A percentile compares a stretch with the other conserved stretches of the same genome.
Evolutionary conservation across 1,140 invertebrate species (phyloP).

Genomic region (Pachyrhynchus sulphureomaculatus): DNA sequence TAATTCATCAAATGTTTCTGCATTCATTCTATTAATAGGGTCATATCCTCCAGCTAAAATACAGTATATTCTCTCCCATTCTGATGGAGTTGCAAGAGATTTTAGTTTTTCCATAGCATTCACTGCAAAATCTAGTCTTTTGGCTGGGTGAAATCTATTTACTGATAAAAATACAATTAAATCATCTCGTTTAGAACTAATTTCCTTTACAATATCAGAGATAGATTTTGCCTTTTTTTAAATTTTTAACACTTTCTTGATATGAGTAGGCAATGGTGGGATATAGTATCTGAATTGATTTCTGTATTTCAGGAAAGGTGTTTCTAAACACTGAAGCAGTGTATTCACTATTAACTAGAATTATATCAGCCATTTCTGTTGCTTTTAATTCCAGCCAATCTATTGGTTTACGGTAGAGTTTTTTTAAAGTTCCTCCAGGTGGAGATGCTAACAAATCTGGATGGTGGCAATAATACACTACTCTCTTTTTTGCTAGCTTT

Average conservation of each 20-base stretch:
- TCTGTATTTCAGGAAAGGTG: conserved; percentile 73
- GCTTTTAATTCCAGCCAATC: conserved; percentile 92
- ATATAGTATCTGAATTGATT: conserved; percentile 82
- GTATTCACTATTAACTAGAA: conserved; percentile 95
- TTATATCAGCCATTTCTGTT: conserved; percentile 79
- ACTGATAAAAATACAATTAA: conserved; percentile 85
- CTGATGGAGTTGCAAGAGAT: conserved; percentile 53
- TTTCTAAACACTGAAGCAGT: conserved; percentile 80
- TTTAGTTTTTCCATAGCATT: conserved; percentile 72
- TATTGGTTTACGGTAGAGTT: conserved; percentile 82
- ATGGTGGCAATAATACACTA: conserved; percentile 98
- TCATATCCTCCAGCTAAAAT: conserved; percentile 99
- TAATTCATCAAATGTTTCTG: conserved; percentile 83
- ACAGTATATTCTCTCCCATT: conserved; percentile 71
- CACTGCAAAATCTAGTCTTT: conserved; percentile 86
- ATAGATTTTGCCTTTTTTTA: conserved; percentile 26
- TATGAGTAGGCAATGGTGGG: conserved; percentile 71
- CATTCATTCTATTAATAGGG: conserved; percentile 83
- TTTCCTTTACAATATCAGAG: conserved; percentile 39
- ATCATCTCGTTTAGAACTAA: conserved; percentile 51
- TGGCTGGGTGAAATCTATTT: conserved; percentile 97
- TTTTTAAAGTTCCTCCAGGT: conserved; percentile 68
- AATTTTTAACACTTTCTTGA: conserved; percentile 32
- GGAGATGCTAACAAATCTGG: conserved; percentile 88
- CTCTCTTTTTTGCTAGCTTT: conserved; percentile 65